Evolutionary conservation across 1,140 invertebrate genomes (phyloP), one percentile per base, ranked within the genome.

Genomic region (Plodia interpunctella): DNA sequence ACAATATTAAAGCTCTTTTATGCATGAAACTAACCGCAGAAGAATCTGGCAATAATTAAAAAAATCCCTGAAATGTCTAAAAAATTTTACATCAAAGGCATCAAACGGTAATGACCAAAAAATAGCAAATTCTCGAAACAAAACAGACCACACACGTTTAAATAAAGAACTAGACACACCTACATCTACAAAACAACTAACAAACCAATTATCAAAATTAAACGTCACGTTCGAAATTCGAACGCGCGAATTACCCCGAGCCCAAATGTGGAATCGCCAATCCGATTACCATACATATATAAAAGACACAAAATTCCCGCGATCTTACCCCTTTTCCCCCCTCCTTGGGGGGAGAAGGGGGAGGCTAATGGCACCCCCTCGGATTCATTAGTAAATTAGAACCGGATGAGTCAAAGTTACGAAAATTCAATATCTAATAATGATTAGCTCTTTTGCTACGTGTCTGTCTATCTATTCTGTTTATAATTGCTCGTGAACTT

Each of bases 311-410:
- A 86, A 83, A 81, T 81, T 68, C 63, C 77, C 66, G 74, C 78
- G 85, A 83, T 88, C 84, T 83, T 81, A 78, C 86, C 80, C 79
- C 80, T 68, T 53, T 62, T 62, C 70, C 68, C 60, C 67, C 68
- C 60, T 58, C 62, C 66, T 38, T 15, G 58, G 54, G 38, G 51
- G 64, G 69, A 62, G 60, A 68, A 28, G 61, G 59, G 65, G 72
- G 71, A 75, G 65, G 70, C 77, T 88, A 86, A 88, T 87, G 76
- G 83, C 80, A 83, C 76, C 75, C 78, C 70, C 79, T 83, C 83
- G 79, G 83, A 88, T 88, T 90, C 88, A 90, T 90, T 90, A 90
- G 88, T 86, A 90, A 90, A 90, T 90, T 90, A 90, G 86, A 90
- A 88, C 75, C 79, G 83, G 87, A 90, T 88, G 88, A 90, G 85